Evolutionary conservation across 2,113 vertebrate species (phyloP).

Genomic region (Nannospalax galili): DNA sequence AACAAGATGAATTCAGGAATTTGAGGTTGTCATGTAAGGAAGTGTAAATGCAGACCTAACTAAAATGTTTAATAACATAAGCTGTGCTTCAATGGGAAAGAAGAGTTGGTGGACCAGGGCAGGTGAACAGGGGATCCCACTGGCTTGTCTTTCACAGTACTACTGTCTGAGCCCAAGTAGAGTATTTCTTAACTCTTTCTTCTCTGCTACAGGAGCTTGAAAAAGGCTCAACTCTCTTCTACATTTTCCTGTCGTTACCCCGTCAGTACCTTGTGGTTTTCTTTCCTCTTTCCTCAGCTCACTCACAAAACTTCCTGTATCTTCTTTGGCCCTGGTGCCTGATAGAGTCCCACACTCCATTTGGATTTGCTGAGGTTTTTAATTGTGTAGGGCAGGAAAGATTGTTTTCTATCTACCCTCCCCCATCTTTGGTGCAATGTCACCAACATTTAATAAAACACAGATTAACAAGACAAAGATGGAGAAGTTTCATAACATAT

Average conservation of each 20-base stretch:
- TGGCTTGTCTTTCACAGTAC: neutral
- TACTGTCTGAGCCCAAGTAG: neutral
- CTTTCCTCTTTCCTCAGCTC: neutral
- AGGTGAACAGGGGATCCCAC: neutral
- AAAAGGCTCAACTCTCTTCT: no score
- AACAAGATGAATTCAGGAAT: no score
- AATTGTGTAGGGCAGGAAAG: neutral
- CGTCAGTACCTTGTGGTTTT: no score
- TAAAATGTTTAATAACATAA: neutral
- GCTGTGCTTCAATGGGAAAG: neutral
- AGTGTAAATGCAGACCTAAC: no score
- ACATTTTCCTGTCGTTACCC: neutral
- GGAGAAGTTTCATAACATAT: neutral
- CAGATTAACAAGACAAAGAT: no score
- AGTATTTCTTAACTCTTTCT: neutral
- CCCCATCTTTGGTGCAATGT: no score
- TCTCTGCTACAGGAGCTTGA: neutral
- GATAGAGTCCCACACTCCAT: neutral
- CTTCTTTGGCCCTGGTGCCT: neutral
- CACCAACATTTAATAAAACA: neutral
- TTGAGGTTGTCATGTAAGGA: neutral
- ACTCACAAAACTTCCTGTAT: no score
- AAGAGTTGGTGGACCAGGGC: neutral
- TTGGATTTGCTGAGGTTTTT: neutral
- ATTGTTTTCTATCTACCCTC: neutral